Base-by-base conservation (phyloP, 1,140 invertebrate species). In the Caenorhabditis latens region DNA sequence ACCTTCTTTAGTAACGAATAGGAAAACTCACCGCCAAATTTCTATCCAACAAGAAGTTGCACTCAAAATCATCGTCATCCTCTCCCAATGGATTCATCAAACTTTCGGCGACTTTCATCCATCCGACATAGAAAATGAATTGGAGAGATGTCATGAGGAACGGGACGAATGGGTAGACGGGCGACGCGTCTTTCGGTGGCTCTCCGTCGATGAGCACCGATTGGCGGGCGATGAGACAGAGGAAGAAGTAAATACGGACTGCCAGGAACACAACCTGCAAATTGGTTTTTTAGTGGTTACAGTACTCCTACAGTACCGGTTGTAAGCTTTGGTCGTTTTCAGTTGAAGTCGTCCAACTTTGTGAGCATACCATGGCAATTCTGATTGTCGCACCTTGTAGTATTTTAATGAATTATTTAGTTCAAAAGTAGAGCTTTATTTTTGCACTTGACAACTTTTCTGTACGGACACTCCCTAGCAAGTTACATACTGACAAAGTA, bases 191-290 rank as follows among this genome's bases (percentile, higher is more conserved):
- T 53, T 65, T 86, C 11, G 65, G 65, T 40, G 63, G 65, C 32
- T 53, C 58, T 40, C 86, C 86, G 46, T 87, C 86, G 55, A 87
- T 87, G 2, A 87, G 65, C 46, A 87, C 86, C 0, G 86, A 89
- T 87, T 90, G 90, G 40, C 90, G 83, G 13, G 83, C 90, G 21
- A 90, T 84, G 2, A 90, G 71, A 57, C 65, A 58, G 13, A 89
- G 65, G 79, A 87, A 84, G 55, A 90, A 90, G 67, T 90, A 90
- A 19, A 85, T 65, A 9, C 85, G 71, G 32, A 89, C 88, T 13
- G 90, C 90, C 4, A 90, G 63, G 65, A 84, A 90, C 0, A 88
- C 88, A 8, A 94, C 94, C 91, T 94, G 83, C 24, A 75, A 57
- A 58, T 24, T 42, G 42, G 24, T 50, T 19, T 21, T 50, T 9